A percentile compares a stretch with the other conserved stretches of the same genome.
These are phyloP conservation scores for Thysanoteuthis rhombus DNA, from an alignment of 2,888 invertebrate genomes.

Conservation along the genomic window DNA sequence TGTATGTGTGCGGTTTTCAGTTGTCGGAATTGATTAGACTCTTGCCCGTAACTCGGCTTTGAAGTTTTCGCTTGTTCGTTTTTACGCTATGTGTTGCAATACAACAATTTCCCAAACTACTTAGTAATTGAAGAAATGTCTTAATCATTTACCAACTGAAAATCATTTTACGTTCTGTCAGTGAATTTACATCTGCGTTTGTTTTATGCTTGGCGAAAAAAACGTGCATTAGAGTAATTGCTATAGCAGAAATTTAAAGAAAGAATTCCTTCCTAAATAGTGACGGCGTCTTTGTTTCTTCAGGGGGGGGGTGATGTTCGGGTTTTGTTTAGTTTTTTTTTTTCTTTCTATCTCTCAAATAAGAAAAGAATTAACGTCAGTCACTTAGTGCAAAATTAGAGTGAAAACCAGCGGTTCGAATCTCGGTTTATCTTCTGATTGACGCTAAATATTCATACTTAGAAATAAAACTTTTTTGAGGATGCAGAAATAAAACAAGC, in stretches of 20 bases:
- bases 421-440: no score
- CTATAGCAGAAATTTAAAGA: no score
- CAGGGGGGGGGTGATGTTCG: no score
- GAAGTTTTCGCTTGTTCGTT: background rate
- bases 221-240: background rate
- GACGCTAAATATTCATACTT: no score
- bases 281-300: no score
- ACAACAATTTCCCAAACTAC: background rate
- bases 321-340: no score
- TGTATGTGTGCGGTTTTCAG: background rate
- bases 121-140: background rate
- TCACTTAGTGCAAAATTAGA: no score
- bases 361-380: no score
- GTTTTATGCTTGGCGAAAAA: background rate
- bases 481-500: no score
- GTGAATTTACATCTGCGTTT: background rate
- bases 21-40: background rate
- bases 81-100: background rate
- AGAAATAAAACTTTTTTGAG: no score
- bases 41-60: background rate
- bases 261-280: background rate
- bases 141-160: background rate
- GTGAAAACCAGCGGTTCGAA: no score
- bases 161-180: background rate
- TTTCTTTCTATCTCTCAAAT: no score